Base-by-base conservation (phyloP, 2,113 vertebrate species). In the Heteronetta atricapilla region DNA sequence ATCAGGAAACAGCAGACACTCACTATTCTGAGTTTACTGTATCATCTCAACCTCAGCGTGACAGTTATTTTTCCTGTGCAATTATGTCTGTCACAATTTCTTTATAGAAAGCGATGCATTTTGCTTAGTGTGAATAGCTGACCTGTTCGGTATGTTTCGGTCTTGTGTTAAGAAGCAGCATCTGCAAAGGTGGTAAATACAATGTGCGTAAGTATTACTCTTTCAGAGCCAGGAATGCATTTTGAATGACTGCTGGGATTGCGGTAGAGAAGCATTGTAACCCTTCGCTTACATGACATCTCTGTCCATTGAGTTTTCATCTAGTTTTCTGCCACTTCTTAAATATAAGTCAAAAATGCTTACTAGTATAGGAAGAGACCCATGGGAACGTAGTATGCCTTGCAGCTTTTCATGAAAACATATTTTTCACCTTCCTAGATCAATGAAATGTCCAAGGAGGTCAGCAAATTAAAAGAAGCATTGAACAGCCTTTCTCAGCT, bases 401-500 rank as follows among this genome's bases (percentile, higher is more conserved):
- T 62, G 8, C 34, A 77, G 58, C 2, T 67, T 94, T 59, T 88
- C 16, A 20, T 25, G 8, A 46, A 64, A 74, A 36, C 18, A 29
- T 52, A 4, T 40, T 68, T 70, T 79, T 89, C 86, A 7, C 29
- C 36, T 89, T 19, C 19, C 58, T 92, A 99, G 99, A 99, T 99
- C 93, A 98, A 97, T 64, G 99, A 99, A 93, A 98, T 99, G 96
- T 98, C 99, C 1, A 99, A 98, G 91, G 99, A 99, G 97, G 99
- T 99, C n/a, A 97, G 92, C 91, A 99, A 99, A 93, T 96, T 99
- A 89, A 99, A 99, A 97, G 99, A 99, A 70, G 99, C 99, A 11
- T 86, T 99, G 79, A 99, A 99, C 97, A 99, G 99, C 97, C 98
- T 99, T 78, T 99, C 99, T 6, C 99, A 99, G 97, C 98, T 99